These are phyloP conservation scores for Erythrocercus mccallii DNA, from an alignment of 2,113 vertebrate species.

Conservation along the genomic window DNA sequence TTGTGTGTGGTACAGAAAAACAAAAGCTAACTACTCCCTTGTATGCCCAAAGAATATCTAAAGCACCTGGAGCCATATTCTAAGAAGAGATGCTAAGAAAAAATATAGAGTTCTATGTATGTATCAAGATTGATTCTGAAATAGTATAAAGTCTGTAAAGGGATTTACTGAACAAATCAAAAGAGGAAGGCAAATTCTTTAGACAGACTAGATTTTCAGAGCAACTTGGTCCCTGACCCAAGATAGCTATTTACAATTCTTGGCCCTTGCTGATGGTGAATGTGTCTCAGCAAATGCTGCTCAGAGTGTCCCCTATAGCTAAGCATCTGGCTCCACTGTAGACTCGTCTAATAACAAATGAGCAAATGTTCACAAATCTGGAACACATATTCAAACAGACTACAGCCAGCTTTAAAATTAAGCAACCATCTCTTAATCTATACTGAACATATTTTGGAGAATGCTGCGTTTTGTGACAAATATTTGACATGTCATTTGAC, in stretches of 20 bases:
- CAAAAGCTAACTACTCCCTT: not conserved
- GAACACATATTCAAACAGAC: conserved; percentile 38
- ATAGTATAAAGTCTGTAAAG: not conserved
- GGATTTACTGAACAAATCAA: not conserved
- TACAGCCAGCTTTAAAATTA: not conserved
- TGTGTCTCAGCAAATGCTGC: conserved; percentile 53
- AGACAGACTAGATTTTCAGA: conserved; percentile 12
- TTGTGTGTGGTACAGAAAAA: not conserved
- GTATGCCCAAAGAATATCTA: not conserved
- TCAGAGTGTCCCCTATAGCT: conserved; percentile 49
- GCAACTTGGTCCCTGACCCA: not conserved
- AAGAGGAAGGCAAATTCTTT: not conserved
- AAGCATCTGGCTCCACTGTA: conserved; percentile 42
- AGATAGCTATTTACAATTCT: conserved; percentile 17
- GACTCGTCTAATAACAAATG: conserved; percentile 23
- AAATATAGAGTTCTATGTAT: not conserved
- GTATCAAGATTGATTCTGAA: conserved; percentile 9
- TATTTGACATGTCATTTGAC: not conserved
- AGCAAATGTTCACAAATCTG: conserved; percentile 52
- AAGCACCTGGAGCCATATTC: not conserved
- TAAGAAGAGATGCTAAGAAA: not conserved
- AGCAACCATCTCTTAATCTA: not conserved
- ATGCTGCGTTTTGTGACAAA: not conserved
- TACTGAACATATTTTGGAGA: not conserved
- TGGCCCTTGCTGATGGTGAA: conserved; percentile 39